These are phyloP conservation scores for Amorpha juglandis DNA, from an alignment of 2,888 invertebrate species.

Conservation along the genomic window DNA sequence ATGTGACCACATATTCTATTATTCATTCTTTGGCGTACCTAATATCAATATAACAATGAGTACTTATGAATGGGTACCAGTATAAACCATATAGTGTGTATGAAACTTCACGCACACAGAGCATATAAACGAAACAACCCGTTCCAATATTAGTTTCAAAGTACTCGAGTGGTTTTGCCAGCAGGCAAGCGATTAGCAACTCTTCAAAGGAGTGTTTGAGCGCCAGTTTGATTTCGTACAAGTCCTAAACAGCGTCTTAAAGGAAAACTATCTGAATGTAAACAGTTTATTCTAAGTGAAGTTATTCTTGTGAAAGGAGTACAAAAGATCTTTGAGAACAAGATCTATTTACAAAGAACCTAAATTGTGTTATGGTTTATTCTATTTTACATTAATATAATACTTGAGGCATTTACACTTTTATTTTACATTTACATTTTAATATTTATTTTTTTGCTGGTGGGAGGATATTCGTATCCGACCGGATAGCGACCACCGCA, in stretches of 20 bases:
- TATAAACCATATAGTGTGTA: background rate
- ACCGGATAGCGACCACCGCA: no score
- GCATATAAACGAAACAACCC: slow-evolving; percentile 1
- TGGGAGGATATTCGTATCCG: no score
- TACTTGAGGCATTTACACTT: no score
- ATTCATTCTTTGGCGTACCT: background rate
- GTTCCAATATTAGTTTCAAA: slow-evolving; percentile 25
- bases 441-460: no score
- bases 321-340: background rate
- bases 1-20: background rate
- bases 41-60: background rate
- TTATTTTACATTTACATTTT: no score
- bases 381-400: no score
- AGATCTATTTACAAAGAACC: background rate
- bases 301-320: background rate
- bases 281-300: background rate
- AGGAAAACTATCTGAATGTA: slow-evolving; percentile 9
- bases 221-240: slow-evolving; percentile 10
- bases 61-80: background rate
- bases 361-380: background rate
- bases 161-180: slow-evolving; percentile 15
- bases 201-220: slow-evolving; percentile 22
- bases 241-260: slow-evolving; percentile 4
- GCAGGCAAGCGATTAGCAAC: slow-evolving; percentile 8
- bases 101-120: slow-evolving; percentile 9